Base-by-base conservation (phyloP, 2,797 vertebrate genomes). In the Acanthis flammea region DNA sequence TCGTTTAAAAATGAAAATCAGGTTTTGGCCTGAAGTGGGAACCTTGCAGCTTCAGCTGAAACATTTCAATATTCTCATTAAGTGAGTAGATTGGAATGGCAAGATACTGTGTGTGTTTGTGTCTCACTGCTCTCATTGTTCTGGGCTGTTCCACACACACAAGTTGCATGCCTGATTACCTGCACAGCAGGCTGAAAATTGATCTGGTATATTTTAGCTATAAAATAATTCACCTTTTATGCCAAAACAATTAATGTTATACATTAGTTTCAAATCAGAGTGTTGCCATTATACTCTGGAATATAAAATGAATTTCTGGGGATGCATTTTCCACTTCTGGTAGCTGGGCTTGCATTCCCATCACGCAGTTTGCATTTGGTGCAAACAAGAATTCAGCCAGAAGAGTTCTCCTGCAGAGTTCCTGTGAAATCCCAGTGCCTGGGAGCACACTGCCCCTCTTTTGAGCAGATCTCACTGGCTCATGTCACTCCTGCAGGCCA, bases 171-270 rank as follows among this genome's bases (percentile, higher is more conserved):
- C 86, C 88, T 96, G 82, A 89, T 95, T 94, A 93, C 91, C 85
- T 94, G 86, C 83, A 94, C 82, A 90, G 93, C 75, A 78, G 90
- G 92, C 87, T 95, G 89, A 92, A 96, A 95, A 92, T 92, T 79
- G 85, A 96, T 95, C 94, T 96, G 94, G 68, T 94, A 2, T 78
- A 80, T 95, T 91, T 88, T 89, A 87, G 87, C 90, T 85, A 71
- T 80, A 60, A 86, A 96, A 89, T 89, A 96, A 92, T 95, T 92
- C 88, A 95, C 75, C 82, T 95, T 89, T 85, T 83, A 61, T 95
- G 93, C 82, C 95, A 89, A 41, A 87, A 95, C 70, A 83, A 90
- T 96, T 96, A 92, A 95, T 96, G 87, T 73, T 66, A 19, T 68
- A 50, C 72, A 81, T 96, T 73, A 91, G 68, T 83, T 95, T 95